Evolutionary conservation across 2,888 invertebrate genomes (phyloP).

Genomic region (Branchellion lobata): DNA sequence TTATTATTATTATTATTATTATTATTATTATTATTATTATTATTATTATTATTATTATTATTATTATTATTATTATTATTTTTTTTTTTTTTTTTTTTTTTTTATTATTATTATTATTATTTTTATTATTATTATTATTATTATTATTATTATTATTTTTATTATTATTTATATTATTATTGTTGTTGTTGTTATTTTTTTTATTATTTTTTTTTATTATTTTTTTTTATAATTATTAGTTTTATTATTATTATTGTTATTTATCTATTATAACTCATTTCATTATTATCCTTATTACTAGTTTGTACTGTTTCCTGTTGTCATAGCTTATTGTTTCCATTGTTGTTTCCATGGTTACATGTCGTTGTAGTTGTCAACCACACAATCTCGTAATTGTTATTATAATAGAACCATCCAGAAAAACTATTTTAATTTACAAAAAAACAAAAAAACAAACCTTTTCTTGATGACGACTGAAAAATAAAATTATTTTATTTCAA

Average conservation of each 20-base stretch:
- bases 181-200: not conserved
- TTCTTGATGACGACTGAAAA: too few relatives aligned
- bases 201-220: not conserved
- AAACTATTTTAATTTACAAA: too few relatives aligned
- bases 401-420: too few relatives aligned
- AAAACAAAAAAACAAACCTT: too few relatives aligned
- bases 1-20: constrained; percentile 17
- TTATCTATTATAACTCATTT: too few relatives aligned
- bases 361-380: too few relatives aligned
- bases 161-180: not conserved
- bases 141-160: not conserved
- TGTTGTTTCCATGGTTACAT: too few relatives aligned
- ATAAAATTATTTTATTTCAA: too few relatives aligned
- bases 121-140: not conserved
- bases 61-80: not conserved
- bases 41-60: too few relatives aligned
- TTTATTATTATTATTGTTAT: not conserved
- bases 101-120: not conserved
- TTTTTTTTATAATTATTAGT: not conserved
- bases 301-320: too few relatives aligned
- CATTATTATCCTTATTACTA: not conserved
- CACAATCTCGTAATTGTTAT: too few relatives aligned
- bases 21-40: constrained; percentile 21
- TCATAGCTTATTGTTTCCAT: too few relatives aligned
- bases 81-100: not conserved